Evolutionary conservation across 2,113 vertebrate species (phyloP), one percentile per base, ranked within the genome.

Genomic region (Oceanodroma tethys): DNA sequence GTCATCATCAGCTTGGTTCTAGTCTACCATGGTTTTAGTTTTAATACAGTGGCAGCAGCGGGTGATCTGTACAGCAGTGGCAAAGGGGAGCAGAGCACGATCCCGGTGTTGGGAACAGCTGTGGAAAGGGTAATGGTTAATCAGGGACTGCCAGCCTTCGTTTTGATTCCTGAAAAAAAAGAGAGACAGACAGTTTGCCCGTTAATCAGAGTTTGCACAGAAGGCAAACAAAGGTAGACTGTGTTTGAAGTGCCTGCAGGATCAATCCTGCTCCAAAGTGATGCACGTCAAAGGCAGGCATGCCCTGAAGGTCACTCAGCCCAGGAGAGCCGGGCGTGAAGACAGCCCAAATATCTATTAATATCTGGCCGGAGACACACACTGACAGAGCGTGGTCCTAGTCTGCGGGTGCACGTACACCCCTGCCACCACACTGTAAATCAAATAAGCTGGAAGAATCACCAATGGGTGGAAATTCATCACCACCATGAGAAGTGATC

Each of bases 401-500:
- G 10, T 11, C 72, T 2, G 27, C 1, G 3, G 55, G 60, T 53
- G 50, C 48, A 16, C 2, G 5, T 6, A 15, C 19, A 5, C 18
- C 36, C 32, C 40, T 16, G 63, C 38, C 2, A 2, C 53, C 6
- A 0, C 36, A 0, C 20, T 2, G 38, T 11, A 27, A 25, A 8
- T 53, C 84, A 18, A n/a, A n/a, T 11, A 1, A 40, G 4, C 59
- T 1, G 1, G 9, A 5, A 67, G 62, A 81, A 21, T n/a, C 43
- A 7, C 19, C 48, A 6, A 1, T 0, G 5, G 32, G 9, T 15
- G 18, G n/a, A 30, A 84, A 81, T 45, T 13, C 73, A 10, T 26
- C 71, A 5, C 43, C 63, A 4, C 36, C 0, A 0, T 3, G 1
- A n/a, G 43, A 38, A 66, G 6, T 0, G 3, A 13, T 3, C n/a